Percentiles rank a stretch among this genome's conserved stretches.
Evolutionary conservation across 2,113 vertebrate species (phyloP).

Genomic region (Strigops habroptila): DNA sequence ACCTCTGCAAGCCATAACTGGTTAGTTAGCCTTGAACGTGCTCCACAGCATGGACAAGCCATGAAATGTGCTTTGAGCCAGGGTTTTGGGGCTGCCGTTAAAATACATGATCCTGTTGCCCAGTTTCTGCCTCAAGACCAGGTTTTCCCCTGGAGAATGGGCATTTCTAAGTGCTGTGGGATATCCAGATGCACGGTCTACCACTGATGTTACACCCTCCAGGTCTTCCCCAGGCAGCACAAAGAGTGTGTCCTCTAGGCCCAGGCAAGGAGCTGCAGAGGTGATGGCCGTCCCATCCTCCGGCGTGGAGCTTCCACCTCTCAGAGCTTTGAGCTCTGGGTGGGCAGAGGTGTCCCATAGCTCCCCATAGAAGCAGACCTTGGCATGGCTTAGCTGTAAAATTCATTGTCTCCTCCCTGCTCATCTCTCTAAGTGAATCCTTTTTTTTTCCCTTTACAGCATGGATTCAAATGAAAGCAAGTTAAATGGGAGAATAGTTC

Average conservation of each 20-base stretch:
- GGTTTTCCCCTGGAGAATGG: neutral
- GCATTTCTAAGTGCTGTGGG: neutral
- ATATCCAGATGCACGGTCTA: accelerated
- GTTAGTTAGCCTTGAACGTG: accelerated
- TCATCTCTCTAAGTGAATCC: neutral
- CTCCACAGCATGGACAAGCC: neutral
- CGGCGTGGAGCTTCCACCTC: neutral
- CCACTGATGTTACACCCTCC: neutral
- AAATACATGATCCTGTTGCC: accelerated
- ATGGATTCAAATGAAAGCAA: neutral
- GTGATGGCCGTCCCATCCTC: neutral
- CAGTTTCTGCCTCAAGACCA: accelerated
- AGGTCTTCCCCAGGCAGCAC: neutral
- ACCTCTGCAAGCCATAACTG: neutral
- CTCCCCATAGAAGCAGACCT: neutral
- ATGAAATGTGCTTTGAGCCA: neutral
- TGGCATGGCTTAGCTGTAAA: neutral
- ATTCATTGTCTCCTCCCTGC: neutral
- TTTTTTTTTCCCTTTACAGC: neutral
- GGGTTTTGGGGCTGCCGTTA: neutral
- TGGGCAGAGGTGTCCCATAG: neutral
- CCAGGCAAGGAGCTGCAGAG: neutral
- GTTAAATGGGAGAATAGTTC: neutral
- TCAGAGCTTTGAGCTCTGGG: neutral
- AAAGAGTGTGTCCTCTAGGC: neutral